phyloP scores from a whole-genome alignment of 2,888 invertebrate genomes.

The Aspidiotus rigidus region DNA sequence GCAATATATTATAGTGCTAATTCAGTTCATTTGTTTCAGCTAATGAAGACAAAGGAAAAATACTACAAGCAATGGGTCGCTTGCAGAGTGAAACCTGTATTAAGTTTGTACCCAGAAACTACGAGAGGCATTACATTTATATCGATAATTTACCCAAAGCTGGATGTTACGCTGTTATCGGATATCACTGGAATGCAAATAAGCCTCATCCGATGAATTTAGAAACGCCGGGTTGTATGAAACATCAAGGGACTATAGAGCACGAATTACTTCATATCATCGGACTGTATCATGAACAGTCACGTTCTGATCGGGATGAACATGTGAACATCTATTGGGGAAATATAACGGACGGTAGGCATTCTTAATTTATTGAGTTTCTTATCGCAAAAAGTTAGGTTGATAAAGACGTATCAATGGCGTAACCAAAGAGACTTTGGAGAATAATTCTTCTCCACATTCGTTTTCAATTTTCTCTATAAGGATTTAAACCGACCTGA shows the following conservation, averaged over 20 bases:
- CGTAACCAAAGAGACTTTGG: not conserved
- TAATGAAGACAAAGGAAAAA: constrained; percentile 36
- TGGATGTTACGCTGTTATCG: constrained; percentile 40
- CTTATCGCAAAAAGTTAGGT: not conserved
- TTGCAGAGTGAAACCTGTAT: constrained; percentile 39
- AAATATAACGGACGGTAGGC: constrained; percentile 39
- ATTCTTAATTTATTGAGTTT: not conserved
- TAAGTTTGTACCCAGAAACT: constrained; percentile 36
- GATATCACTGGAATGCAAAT: constrained; percentile 37
- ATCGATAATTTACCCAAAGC: constrained; percentile 34
- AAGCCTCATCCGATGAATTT: constrained; percentile 39
- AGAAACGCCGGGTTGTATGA: constrained; percentile 38
- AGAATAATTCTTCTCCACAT: too few species aligned
- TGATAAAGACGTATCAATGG: not conserved
- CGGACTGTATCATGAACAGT: constrained; percentile 40
- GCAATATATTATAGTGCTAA: constrained; percentile 6
- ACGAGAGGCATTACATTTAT: constrained; percentile 30
- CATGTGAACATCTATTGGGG: constrained; percentile 40
- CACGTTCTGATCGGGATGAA: constrained; percentile 40
- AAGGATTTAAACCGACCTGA: too few species aligned
- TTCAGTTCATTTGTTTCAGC: constrained; percentile 33
- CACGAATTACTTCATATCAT: constrained; percentile 40
- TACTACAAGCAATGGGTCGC: constrained; percentile 38
- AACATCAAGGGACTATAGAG: constrained; percentile 39
- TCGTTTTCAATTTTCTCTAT: too few species aligned